phyloP scores from a whole-genome alignment of 2,797 vertebrate genomes.

The Crocidura indochinensis region DNA sequence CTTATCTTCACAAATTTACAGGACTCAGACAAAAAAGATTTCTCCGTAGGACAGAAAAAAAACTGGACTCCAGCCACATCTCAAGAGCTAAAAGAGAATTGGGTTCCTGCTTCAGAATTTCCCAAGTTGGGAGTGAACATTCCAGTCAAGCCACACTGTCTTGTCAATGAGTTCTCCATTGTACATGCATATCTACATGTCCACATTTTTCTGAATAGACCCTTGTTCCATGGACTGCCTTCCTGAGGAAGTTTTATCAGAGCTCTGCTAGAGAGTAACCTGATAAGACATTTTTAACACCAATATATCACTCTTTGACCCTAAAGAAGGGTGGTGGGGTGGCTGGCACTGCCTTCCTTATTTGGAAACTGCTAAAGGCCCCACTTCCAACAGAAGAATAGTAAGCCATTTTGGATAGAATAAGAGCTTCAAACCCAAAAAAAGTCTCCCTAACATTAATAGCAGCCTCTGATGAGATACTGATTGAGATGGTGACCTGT shows the following conservation, averaged over 20 bases:
- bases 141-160: constrained; percentile 88
- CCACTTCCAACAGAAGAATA: constrained; percentile 69
- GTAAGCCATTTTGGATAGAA: constrained; percentile 78
- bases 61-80: constrained; percentile 45
- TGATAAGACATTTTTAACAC: constrained; percentile 88
- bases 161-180: constrained; percentile 84
- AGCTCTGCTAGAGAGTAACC: constrained; percentile 82
- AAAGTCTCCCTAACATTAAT: constrained; percentile 72
- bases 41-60: constrained; percentile 70
- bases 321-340: constrained; percentile 57
- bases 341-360: constrained; percentile 64
- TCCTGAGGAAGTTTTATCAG: constrained; percentile 88
- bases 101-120: constrained; percentile 72
- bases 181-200: constrained; percentile 86
- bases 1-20: constrained; percentile 65
- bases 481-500: constrained; percentile 74
- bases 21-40: constrained; percentile 64
- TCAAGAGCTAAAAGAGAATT: constrained; percentile 70
- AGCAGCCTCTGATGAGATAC: constrained; percentile 66
- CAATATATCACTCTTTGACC: constrained; percentile 83
- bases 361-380: constrained; percentile 59
- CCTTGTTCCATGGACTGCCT: constrained; percentile 85
- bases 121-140: constrained; percentile 82
- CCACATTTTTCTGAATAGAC: constrained; percentile 86
- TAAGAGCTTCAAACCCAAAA: constrained; percentile 57